Conservation (phyloP, 1,140 invertebrate genomes). For the Drosophila pachea region DNA sequence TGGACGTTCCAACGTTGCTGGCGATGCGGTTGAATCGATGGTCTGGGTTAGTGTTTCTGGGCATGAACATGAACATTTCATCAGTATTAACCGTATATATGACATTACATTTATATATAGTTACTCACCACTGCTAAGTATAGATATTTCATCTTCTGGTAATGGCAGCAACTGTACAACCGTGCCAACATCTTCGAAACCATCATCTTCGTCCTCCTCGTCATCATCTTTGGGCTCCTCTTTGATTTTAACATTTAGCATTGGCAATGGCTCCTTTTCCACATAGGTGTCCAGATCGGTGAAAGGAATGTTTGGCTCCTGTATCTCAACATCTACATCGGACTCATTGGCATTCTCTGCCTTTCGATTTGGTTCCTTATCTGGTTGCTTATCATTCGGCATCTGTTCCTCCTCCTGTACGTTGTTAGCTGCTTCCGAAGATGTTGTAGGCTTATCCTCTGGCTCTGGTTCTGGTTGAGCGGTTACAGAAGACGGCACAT, state of each 20-base stretch:
- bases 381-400: conserved; percentile 5
- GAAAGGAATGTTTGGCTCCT: conserved; percentile 78
- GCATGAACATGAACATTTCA: conserved; percentile 7
- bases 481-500: conserved; percentile 60
- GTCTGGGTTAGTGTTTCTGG: conserved; percentile 76
- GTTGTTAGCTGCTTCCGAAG: not conserved
- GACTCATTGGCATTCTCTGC: conserved; percentile 65
- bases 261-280: conserved; percentile 71
- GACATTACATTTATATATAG: not conserved
- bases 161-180: conserved; percentile 59
- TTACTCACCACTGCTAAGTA: conserved; percentile 73
- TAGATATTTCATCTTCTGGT: conserved; percentile 73
- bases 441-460: conserved; percentile 44
- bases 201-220: conserved; percentile 80
- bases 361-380: conserved; percentile 28
- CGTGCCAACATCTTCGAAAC: conserved; percentile 80
- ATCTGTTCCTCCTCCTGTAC: conserved; percentile 25
- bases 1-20: conserved; percentile 61
- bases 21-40: conserved; percentile 68
- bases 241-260: conserved; percentile 77
- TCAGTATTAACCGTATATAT: conserved; percentile 5
- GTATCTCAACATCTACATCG: conserved; percentile 78
- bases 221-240: conserved; percentile 72
- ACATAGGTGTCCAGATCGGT: conserved; percentile 80
- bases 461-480: conserved; percentile 47